Percentiles rank a stretch among this genome's conserved stretches.
These are phyloP conservation scores for Phenganax marumi DNA, from an alignment of 92 coral and sea anemone species.

Conservation along the genomic window DNA sequence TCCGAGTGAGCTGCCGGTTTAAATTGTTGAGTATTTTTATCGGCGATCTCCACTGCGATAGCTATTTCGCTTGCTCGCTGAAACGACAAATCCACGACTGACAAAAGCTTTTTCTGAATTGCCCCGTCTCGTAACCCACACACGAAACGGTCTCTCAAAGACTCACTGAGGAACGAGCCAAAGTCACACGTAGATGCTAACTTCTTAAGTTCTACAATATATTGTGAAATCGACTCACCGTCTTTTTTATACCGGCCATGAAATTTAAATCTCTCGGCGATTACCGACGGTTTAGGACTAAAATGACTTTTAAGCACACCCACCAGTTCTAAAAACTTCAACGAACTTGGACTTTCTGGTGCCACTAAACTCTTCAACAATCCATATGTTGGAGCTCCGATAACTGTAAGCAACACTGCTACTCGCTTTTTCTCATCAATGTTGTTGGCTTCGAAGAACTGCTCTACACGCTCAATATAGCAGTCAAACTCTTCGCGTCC, in stretches of 20 bases:
- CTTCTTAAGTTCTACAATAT: constrained; percentile 41
- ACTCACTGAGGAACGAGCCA: not conserved
- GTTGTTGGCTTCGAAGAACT: constrained; percentile 26
- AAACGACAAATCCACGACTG: too few species aligned
- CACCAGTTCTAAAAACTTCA: too few species aligned
- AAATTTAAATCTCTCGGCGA: constrained; percentile 44
- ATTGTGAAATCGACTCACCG: constrained; percentile 23
- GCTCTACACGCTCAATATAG: constrained; percentile 18
- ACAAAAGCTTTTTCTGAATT: too few species aligned
- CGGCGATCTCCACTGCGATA: too few species aligned
- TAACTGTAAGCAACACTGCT: constrained; percentile 9
- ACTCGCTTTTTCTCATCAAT: not conserved
- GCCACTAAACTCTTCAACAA: constrained; percentile 29
- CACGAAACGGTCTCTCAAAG: constrained; percentile 33
- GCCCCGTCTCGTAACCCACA: constrained; percentile 47
- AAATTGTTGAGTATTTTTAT: too few species aligned
- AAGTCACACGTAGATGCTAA: constrained; percentile 35
- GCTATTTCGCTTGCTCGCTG: too few species aligned
- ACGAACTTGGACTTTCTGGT: constrained; percentile 19
- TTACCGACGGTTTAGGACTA: constrained; percentile 44
- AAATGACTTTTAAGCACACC: constrained; percentile 29
- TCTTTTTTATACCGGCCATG: constrained; percentile 36
- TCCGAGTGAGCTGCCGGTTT: too few species aligned
- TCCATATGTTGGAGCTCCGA: constrained; percentile 23
- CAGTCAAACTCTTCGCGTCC: too few species aligned